Percentiles rank a stretch among this genome's conserved stretches.
Evolutionary conservation across 2,888 invertebrate species (phyloP).

Genomic region (Apoda limacodes): DNA sequence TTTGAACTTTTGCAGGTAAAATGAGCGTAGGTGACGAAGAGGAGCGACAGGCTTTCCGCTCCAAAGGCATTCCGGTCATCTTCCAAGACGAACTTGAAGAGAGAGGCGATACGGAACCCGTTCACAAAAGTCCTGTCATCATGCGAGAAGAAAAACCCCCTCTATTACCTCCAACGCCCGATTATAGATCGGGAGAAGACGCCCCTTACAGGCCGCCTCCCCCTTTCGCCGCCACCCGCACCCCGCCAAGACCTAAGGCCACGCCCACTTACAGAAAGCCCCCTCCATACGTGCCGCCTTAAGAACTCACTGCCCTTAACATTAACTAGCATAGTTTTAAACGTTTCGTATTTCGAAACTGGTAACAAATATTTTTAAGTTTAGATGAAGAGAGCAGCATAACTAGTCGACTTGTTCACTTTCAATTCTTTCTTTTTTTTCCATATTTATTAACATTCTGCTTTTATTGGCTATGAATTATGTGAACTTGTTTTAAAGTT

Average conservation of each 20-base stretch:
- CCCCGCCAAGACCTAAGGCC: constrained; percentile 83
- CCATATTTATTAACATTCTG: constrained; percentile 12
- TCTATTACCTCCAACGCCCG: constrained; percentile 79
- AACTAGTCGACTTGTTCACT: constrained; percentile 28
- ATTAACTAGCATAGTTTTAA: not conserved
- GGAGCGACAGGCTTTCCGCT: constrained; percentile 84
- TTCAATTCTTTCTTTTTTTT: constrained; percentile 19
- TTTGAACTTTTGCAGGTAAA: constrained; percentile 67
- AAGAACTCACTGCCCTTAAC: constrained; percentile 50
- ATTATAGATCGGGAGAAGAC: constrained; percentile 72
- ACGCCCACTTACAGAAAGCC: constrained; percentile 95
- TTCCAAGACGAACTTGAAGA: constrained; percentile 97
- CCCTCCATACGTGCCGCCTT: constrained; percentile 97
- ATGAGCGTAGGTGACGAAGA: constrained; percentile 80
- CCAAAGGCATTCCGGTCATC: constrained; percentile 92
- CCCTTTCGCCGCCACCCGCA: constrained; percentile 81
- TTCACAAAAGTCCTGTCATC: constrained; percentile 93
- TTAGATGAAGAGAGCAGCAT: too few relatives aligned
- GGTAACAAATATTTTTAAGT: too few relatives aligned
- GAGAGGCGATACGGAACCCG: constrained; percentile 86
- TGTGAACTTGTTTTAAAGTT: constrained; percentile 19
- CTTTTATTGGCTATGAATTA: constrained; percentile 15
- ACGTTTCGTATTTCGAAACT: too few relatives aligned
- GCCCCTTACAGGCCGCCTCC: constrained; percentile 94
- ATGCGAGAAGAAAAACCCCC: constrained; percentile 96